Evolutionary conservation across 2,113 vertebrate species (phyloP).

Genomic region (Cebus imitator): DNA sequence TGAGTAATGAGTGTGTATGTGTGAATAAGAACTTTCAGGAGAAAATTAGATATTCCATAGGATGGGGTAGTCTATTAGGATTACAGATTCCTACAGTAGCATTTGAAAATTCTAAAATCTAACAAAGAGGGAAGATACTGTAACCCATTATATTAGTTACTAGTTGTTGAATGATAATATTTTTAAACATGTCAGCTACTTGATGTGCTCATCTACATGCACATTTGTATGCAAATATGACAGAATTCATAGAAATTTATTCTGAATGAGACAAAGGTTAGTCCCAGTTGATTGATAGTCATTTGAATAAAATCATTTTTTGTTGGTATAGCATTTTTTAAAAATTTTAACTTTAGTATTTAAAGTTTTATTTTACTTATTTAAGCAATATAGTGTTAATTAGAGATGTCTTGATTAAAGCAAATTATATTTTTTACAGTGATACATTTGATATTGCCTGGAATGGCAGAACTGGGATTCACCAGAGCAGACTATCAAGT

Average conservation of each 20-base stretch:
- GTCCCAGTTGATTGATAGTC: neutral
- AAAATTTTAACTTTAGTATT: constrained; percentile 1
- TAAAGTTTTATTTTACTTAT: constrained; percentile 40
- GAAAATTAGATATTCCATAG: neutral
- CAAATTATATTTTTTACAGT: constrained; percentile 77
- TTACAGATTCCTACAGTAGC: neutral
- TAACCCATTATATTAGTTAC: neutral
- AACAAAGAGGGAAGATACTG: neutral
- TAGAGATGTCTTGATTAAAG: neutral
- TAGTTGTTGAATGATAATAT: constrained; percentile 29
- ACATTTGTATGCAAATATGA: constrained; percentile 18
- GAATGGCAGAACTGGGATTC: constrained; percentile 88
- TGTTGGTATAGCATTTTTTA: constrained; percentile 12
- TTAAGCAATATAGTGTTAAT: neutral
- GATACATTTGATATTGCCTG: constrained; percentile 86
- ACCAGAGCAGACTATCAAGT: constrained; percentile 85
- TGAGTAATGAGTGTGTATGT: neutral
- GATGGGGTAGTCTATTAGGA: neutral
- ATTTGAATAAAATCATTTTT: constrained; percentile 48
- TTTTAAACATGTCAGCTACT: neutral
- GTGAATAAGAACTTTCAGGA: neutral
- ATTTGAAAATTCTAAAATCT: constrained; percentile 37
- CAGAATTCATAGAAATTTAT: neutral
- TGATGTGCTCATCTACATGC: neutral
- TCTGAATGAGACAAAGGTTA: constrained; percentile 11